Evolutionary conservation across 2,113 vertebrate species (phyloP).

Genomic region (Corydoras sp.): DNA sequence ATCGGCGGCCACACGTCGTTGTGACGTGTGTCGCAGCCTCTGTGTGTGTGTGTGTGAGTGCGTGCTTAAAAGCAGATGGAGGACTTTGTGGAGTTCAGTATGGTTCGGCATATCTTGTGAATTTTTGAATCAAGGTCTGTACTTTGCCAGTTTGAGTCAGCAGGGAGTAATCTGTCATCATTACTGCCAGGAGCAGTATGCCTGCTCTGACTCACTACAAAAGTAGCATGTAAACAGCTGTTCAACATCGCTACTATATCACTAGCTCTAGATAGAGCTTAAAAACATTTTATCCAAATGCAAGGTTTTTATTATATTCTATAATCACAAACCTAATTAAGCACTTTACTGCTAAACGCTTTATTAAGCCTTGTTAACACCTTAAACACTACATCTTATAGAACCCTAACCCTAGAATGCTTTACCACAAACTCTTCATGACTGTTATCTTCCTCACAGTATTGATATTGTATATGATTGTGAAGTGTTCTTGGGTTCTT

Average conservation of each 20-base stretch:
- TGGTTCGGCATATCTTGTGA: neutral
- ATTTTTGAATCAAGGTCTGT: conserved; percentile 7
- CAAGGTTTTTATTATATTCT: conserved; percentile 12
- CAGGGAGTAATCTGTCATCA: conserved; percentile 17
- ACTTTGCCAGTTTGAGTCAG: conserved; percentile 18
- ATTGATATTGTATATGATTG: too few relatives aligned
- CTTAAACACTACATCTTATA: too few relatives aligned
- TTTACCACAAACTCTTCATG: too few relatives aligned
- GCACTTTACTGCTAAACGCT: neutral
- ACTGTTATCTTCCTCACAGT: too few relatives aligned
- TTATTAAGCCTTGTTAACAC: neutral
- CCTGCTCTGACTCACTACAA: conserved; percentile 33
- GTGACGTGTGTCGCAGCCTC: too few relatives aligned
- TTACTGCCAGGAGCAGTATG: conserved; percentile 30
- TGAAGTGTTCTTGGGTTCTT: too few relatives aligned
- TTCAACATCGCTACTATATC: conserved; percentile 10
- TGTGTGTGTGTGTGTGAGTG: neutral
- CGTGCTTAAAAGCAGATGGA: neutral
- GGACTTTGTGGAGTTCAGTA: neutral
- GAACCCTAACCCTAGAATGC: too few relatives aligned
- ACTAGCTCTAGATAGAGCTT: neutral
- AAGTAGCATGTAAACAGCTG: conserved; percentile 27
- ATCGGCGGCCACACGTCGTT: too few relatives aligned
- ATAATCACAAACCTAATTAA: conserved; percentile 6
- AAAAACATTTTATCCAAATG: neutral